Base-by-base conservation (phyloP, 2,888 invertebrate genomes). In the Minunthozetes semirufus region DNA sequence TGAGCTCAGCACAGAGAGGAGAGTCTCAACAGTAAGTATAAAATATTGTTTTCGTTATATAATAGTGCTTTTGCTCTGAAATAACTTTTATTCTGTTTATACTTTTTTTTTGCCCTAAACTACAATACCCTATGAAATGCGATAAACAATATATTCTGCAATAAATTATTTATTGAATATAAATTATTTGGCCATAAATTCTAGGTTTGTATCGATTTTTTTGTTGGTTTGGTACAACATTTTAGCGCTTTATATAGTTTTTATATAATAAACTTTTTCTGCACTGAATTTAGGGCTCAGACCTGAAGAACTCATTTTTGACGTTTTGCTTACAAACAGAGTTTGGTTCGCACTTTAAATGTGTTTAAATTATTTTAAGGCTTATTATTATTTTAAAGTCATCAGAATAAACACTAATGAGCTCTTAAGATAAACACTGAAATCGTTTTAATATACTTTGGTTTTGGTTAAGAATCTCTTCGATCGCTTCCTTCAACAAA, bases 121-220 rank as follows among this genome's bases (percentile, higher is more conserved):
- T 66, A 59, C 27, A 59, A 25, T 29, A 59, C n/a, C 17, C 17
- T 50, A 17, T 11, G 50, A 50, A 15, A 50, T 50, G 19, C 19
- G 50, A 50, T 19, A 50, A 50, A 50, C 19, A 50, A 50, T 50
- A 50, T 50, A 19, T 66, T 66, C 38, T 42, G 66, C 38, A 42
- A 66, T 66, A 38, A 66, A 42, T 66, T 66, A 66, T 66, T 66
- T 66, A 66, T 66, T 66, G 63, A 63, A 59, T 59, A 59, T 59
- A 59, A 63, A 66, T 42, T 27, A 17, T 66, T 66, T 66, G 38
- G 15, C 66, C 66, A 66, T 66, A 66, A 66, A 66, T 38, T 66
- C 9, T 38, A 19, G 42, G 59, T 27, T 66, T 33, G 13, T 38
- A 66, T 66, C 42, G 66, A 66, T 66, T 42, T 13, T 61, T n/a